phyloP scores from a whole-genome alignment of 2,888 invertebrate species.

The Macrosiphum euphorbiae region DNA sequence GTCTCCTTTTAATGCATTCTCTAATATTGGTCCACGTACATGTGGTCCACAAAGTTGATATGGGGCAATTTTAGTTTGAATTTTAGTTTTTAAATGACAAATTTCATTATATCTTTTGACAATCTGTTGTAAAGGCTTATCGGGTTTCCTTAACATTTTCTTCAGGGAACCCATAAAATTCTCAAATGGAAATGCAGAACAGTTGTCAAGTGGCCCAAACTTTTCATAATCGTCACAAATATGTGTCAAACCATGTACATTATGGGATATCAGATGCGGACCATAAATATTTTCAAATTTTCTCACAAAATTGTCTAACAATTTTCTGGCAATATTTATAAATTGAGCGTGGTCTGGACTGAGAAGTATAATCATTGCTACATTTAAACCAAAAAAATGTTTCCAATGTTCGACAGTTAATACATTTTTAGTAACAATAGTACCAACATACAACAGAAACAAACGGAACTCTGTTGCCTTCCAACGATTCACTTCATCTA shows the following conservation, averaged over 20 bases:
- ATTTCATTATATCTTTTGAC: neutral
- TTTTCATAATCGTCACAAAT: neutral
- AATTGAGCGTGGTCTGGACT: neutral
- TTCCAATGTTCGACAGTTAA: neutral
- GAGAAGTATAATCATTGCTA: neutral
- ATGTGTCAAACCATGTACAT: conserved; percentile 5
- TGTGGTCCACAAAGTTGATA: neutral
- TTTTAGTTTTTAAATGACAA: neutral
- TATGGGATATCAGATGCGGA: conserved; percentile 1
- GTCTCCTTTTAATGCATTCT: neutral
- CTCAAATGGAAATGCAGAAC: conserved; percentile 6
- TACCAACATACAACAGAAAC: neutral
- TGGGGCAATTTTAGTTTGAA: neutral
- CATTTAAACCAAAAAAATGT: conserved; percentile 16
- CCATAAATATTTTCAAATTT: conserved; percentile 1
- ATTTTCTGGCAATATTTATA: conserved; percentile 6
- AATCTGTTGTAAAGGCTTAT: conserved; percentile 12
- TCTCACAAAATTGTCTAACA: neutral
- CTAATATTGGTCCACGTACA: neutral
- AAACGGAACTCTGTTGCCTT: too few species aligned
- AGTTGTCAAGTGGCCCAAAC: too few species aligned
- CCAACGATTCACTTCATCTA: too few species aligned
- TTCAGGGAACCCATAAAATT: neutral
- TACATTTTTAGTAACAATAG: neutral
- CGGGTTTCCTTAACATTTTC: neutral